These are phyloP conservation scores for Maccullochella peelii DNA, from an alignment of 2,113 vertebrate species.

Conservation along the genomic window DNA sequence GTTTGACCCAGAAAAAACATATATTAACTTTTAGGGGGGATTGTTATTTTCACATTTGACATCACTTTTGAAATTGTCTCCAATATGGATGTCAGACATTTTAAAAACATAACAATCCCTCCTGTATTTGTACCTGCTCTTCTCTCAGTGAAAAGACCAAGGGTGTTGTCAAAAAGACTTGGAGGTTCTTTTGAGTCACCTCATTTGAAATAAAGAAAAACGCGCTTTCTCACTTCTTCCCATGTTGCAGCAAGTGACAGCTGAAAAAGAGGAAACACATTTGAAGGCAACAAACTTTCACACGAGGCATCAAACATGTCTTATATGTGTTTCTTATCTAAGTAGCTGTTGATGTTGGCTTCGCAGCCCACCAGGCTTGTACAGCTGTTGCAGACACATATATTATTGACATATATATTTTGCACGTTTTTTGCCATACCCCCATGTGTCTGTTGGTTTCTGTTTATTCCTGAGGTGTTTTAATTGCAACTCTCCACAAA, in stretches of 20 bases:
- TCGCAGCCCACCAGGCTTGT: neutral
- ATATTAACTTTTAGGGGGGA: neutral
- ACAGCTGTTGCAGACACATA: neutral
- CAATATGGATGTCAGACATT: neutral
- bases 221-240: neutral
- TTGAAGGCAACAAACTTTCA: neutral
- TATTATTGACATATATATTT: neutral
- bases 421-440: neutral
- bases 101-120: neutral
- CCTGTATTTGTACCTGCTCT: neutral
- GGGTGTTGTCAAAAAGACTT: neutral
- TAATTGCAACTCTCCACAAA: neutral
- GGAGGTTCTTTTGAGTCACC: conserved; percentile 8
- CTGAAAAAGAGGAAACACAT: neutral
- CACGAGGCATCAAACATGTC: neutral
- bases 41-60: conserved; percentile 13
- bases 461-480: neutral
- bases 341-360: neutral
- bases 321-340: conserved; percentile 1
- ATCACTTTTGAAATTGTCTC: neutral
- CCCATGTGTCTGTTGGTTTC: neutral
- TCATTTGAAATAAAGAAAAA: conserved; percentile 15
- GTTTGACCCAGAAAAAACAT: neutral
- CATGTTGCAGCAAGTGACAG: neutral
- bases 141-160: neutral